phyloP scores from a whole-genome alignment of 2,888 invertebrate species.

The Cepaea hortensis region DNA sequence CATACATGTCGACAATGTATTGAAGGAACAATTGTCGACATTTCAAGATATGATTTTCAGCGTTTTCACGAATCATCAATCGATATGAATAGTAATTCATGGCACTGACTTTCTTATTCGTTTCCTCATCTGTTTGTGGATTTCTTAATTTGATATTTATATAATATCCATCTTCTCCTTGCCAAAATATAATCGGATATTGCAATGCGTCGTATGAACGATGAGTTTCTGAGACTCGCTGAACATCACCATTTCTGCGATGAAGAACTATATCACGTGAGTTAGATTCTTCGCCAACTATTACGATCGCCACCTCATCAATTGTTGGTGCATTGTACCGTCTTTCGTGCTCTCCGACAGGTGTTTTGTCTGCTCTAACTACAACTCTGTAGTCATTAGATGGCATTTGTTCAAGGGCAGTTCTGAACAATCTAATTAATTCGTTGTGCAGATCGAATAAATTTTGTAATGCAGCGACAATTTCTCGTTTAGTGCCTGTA shows the following conservation, averaged over 20 bases:
- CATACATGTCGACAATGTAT: conserved; percentile 50
- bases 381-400: conserved; percentile 1
- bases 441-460: not conserved
- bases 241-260: conserved; percentile 9
- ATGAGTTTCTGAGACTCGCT: conserved; percentile 1
- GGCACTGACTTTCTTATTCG: conserved; percentile 57
- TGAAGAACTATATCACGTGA: conserved; percentile 1
- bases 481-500: not conserved
- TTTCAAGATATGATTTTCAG: no score
- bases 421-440: not conserved
- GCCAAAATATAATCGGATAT: not conserved
- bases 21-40: not conserved
- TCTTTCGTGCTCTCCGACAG: not conserved
- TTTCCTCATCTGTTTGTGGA: conserved; percentile 50
- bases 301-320: not conserved
- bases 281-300: not conserved
- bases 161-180: conserved; percentile 54
- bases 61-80: not conserved
- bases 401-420: conserved; percentile 1
- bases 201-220: not conserved
- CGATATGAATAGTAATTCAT: conserved; percentile 36
- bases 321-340: conserved; percentile 5
- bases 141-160: conserved; percentile 14
- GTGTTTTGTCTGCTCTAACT: conserved; percentile 1
- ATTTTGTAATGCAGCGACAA: not conserved